A percentile compares a stretch with the other conserved stretches of the same genome.
Conservation (phyloP, 2,888 invertebrate species). For the Phyto melanocephala region DNA sequence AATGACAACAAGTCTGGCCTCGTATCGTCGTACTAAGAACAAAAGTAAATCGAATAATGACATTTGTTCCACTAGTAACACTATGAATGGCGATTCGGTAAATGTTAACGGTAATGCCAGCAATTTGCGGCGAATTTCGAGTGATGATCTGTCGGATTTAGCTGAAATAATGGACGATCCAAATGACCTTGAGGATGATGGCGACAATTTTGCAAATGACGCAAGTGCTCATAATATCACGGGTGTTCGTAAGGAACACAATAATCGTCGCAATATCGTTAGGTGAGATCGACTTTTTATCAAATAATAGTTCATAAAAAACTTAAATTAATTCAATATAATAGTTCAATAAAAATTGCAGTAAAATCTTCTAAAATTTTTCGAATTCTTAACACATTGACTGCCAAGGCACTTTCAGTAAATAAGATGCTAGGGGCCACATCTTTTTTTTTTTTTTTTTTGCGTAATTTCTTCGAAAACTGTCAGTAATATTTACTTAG, state of each 20-base stretch:
- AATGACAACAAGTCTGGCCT: conserved; percentile 78
- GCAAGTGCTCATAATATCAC: conserved; percentile 65
- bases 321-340: too few relatives aligned
- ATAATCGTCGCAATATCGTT: conserved; percentile 77
- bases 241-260: conserved; percentile 76
- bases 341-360: too few relatives aligned
- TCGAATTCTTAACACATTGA: too few relatives aligned
- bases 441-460: too few relatives aligned
- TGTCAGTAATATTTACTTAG: too few relatives aligned
- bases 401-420: too few relatives aligned
- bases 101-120: conserved; percentile 13
- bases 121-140: conserved; percentile 66
- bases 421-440: too few relatives aligned
- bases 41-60: conserved; percentile 77
- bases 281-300: conserved; percentile 72
- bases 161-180: conserved; percentile 71
- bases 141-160: conserved; percentile 69
- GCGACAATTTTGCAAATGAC: conserved; percentile 46
- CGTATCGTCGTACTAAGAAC: conserved; percentile 77
- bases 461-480: too few relatives aligned
- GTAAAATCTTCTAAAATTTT: too few relatives aligned
- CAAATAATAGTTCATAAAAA: too few relatives aligned
- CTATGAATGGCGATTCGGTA: conserved; percentile 41
- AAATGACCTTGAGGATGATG: conserved; percentile 63
- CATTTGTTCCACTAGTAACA: conserved; percentile 72